These are phyloP conservation scores for Papilio xuthus DNA, from an alignment of 1,140 invertebrate genomes.

Conservation along the genomic window DNA sequence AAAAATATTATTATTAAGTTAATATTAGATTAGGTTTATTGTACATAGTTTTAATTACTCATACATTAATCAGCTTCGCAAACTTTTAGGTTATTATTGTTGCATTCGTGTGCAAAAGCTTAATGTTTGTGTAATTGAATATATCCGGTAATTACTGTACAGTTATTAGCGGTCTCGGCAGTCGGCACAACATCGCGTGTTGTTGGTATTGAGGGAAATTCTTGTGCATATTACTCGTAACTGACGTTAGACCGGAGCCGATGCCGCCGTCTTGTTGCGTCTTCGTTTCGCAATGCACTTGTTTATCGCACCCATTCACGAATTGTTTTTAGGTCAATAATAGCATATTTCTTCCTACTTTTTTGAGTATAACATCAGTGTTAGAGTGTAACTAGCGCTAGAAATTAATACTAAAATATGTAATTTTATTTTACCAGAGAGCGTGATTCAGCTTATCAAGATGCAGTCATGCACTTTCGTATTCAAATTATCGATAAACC, in stretches of 20 bases:
- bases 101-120: slow-evolving; percentile 22
- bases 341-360: neutral
- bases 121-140: slow-evolving; percentile 29
- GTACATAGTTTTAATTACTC: neutral
- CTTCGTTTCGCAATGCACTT: slow-evolving; percentile 16
- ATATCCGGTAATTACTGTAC: slow-evolving; percentile 21
- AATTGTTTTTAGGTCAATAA: neutral
- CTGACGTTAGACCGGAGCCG: slow-evolving; percentile 13
- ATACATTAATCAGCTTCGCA: slow-evolving; percentile 1
- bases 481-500: slow-evolving; percentile 26
- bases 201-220: slow-evolving; percentile 21
- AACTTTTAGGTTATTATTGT: slow-evolving; percentile 16
- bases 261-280: neutral
- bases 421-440: neutral
- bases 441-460: slow-evolving; percentile 12
- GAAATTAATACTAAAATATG: too few species aligned
- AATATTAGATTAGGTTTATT: slow-evolving; percentile 3
- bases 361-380: neutral
- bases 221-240: slow-evolving; percentile 24
- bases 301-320: slow-evolving; percentile 9
- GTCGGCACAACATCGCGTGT: neutral
- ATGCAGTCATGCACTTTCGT: slow-evolving; percentile 18
- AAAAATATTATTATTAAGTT: neutral
- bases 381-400: too few species aligned
- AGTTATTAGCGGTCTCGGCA: slow-evolving; percentile 2